phyloP scores from a whole-genome alignment of 2,113 vertebrate genomes.

The Chroicocephalus ridibundus region DNA sequence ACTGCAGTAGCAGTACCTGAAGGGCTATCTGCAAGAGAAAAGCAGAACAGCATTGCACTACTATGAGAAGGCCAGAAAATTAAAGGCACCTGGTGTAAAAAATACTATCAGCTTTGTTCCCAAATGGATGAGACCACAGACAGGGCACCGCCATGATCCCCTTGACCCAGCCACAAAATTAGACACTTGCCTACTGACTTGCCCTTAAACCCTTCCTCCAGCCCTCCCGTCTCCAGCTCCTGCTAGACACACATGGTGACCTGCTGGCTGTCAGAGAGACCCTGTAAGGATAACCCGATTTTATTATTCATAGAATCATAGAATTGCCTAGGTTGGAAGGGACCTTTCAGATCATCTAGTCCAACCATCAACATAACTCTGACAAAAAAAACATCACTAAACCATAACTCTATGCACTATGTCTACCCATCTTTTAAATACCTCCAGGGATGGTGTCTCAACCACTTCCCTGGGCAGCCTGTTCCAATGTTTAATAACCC shows the following conservation, averaged over 20 bases:
- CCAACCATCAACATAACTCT: no score
- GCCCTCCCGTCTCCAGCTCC: not conserved
- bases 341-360: no score
- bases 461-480: no score
- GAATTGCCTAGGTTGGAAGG: no score
- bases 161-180: not conserved
- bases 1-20: constrained; percentile 55
- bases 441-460: no score
- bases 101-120: not conserved
- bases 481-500: no score
- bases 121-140: not conserved
- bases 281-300: not conserved
- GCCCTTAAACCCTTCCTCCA: not conserved
- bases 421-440: no score
- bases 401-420: no score
- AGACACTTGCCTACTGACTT: not conserved
- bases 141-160: not conserved
- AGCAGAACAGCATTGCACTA: not conserved
- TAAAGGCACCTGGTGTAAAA: not conserved
- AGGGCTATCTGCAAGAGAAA: constrained; percentile 59
- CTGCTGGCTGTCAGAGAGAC: not conserved
- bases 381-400: no score
- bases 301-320: not conserved
- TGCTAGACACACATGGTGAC: not conserved
- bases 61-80: not conserved